Evolutionary conservation across 1,140 invertebrate genomes (phyloP), one percentile per base, ranked within the genome.

Genomic region (Drosophila repleta): DNA sequence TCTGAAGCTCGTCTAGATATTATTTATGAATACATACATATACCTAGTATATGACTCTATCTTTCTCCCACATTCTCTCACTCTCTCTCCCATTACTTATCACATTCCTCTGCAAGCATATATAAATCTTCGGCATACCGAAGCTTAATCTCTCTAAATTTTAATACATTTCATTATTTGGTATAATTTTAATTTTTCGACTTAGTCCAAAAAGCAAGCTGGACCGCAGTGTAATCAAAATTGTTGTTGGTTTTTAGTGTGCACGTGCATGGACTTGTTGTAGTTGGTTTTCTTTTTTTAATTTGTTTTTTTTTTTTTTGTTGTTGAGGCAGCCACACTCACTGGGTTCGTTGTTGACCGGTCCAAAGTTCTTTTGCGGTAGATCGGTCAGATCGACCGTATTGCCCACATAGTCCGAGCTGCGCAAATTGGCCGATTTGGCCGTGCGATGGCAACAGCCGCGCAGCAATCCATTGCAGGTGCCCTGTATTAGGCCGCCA

Each of bases 401-500:
- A 69, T 90, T 79, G 72, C 89, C 90, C 35, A 84, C 71, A 73
- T 73, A 82, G 53, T 92, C 91, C 75, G 90, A 91, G 67, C 91
- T 91, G 61, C 89, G 87, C 79, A 96, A 93, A 81, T 96, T 94
- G 58, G 95, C 94, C 71, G 94, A 94, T 92, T 96, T 96, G 67
- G 94, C 94, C 80, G 95, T 94, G 91, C 95, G 94, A 88, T 96
- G 95, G 92, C 97, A 98, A 94, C 97, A 98, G 67, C 96, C 96
- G 90, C 95, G 96, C 74, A 98, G 94, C 85, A 98, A 93, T 80
- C 96, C 96, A 64, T 94, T 93, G 92, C 97, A 98, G 80, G 96
- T 94, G 80, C 96, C 96, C 87, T 97, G 96, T 82, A 98, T 94
- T 67, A 97, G 94, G 66, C 97, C 97, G 70, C 96, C 96, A 46